phyloP scores from a whole-genome alignment of 1,140 invertebrate genomes.

The Globodera ellingtonae region DNA sequence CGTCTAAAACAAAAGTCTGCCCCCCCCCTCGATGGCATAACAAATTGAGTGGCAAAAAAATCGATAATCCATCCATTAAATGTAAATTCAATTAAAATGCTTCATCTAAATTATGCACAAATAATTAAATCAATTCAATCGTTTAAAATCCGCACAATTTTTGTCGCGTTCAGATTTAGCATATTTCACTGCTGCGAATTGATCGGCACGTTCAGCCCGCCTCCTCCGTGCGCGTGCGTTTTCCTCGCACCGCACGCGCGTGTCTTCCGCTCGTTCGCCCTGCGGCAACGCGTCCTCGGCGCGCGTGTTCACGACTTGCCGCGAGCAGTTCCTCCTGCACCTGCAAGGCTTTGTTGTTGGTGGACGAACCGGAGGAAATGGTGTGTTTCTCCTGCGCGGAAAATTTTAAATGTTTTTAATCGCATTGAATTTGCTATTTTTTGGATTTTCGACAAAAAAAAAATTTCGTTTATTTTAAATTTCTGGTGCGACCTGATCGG shows the following conservation, averaged over 20 bases:
- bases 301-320: not conserved
- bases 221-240: not conserved
- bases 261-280: not conserved
- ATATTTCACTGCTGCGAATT: too few species aligned
- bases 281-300: not conserved
- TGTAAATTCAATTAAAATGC: too few species aligned
- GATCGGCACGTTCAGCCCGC: too few species aligned
- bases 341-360: not conserved
- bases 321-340: constrained; percentile 15
- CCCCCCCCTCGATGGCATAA: too few species aligned
- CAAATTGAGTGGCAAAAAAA: too few species aligned
- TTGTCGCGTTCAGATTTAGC: too few species aligned
- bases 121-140: too few species aligned
- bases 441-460: constrained; percentile 6
- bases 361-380: constrained; percentile 55
- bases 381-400: constrained; percentile 53
- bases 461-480: not conserved
- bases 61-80: too few species aligned
- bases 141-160: too few species aligned
- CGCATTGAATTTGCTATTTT: constrained; percentile 9
- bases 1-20: too few species aligned
- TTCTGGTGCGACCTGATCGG: constrained; percentile 50
- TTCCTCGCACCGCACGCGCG: not conserved
- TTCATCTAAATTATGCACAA: too few species aligned
- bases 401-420: not conserved